Percentiles rank a stretch among this genome's conserved stretches.
phyloP scores from a whole-genome alignment of 2,888 invertebrate species.

The Zygothrica quintamaculata region DNA sequence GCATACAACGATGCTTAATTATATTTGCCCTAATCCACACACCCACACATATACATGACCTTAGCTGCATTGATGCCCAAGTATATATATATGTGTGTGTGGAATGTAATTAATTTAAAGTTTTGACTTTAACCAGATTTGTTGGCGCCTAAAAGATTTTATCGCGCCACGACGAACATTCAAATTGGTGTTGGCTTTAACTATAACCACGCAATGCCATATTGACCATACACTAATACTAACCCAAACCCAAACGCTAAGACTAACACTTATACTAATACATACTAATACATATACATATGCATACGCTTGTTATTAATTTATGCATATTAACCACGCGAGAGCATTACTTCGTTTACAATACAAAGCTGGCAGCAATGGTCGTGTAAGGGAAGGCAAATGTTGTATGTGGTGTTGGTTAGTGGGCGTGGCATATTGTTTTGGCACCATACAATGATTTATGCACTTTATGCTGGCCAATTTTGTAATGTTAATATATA shows the following conservation, averaged over 20 bases:
- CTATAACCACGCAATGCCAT: conserved; percentile 26
- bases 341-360: conserved; percentile 51
- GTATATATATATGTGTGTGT: too few species aligned
- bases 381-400: not conserved
- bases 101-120: conserved; percentile 71
- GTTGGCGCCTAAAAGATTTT: conserved; percentile 48
- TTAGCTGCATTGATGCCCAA: conserved; percentile 9
- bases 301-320: conserved; percentile 58
- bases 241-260: conserved; percentile 3
- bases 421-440: conserved; percentile 40
- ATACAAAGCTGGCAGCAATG: conserved; percentile 22
- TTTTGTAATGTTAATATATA: conserved; percentile 67
- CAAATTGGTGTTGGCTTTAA: conserved; percentile 63
- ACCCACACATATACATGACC: conserved; percentile 11
- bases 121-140: conserved; percentile 47
- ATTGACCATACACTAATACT: conserved; percentile 42
- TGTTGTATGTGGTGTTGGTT: not conserved
- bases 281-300: conserved; percentile 1
- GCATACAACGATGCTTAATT: conserved; percentile 61
- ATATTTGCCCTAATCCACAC: conserved; percentile 51
- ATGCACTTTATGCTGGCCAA: conserved; percentile 59
- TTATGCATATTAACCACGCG: conserved; percentile 75
- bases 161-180: conserved; percentile 57
- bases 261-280: conserved; percentile 15
- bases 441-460: conserved; percentile 59